Evolutionary conservation across 2,113 vertebrate genomes (phyloP), one percentile per base, ranked within the genome.

Genomic region (Entomyzon cyanotis): DNA sequence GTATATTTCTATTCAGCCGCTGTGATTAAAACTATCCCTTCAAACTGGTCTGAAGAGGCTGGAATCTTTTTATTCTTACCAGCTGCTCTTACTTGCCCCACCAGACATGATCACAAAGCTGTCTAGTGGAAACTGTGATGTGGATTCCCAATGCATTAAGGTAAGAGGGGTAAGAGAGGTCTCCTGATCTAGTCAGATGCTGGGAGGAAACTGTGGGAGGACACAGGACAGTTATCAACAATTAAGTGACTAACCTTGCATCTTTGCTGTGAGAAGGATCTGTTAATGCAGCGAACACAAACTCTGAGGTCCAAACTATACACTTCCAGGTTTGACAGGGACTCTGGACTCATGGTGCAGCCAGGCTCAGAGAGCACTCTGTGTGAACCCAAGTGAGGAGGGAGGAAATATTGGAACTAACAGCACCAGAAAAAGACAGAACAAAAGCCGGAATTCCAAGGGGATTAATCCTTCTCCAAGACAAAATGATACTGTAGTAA

Each of bases 261-360:
- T 39, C 21, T 55, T 64, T 27, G 28, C 12, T 52, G 18, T 24
- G 27, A 78, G 52, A 33, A 74, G 28, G 24, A 33, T 52, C n/a
- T 69, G 10, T 60, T 82, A 27, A 52, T 7, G 17, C 42, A 62
- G 18, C 0, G 0, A 88, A 60, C 21, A 33, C 0, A 2, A 12
- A 21, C 41, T 37, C 24, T 33, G 42, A 42, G 23, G 23, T 69
- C 70, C 47, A 88, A 78, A 5, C 7, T 16, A 15, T 4, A 5
- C 8, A 5, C 4, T 25, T 70, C 23, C n/a, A 70, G 33, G 62
- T 33, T 64, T 59, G 28, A 15, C 5, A 64, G 31, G 17, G 17
- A 12, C 15, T 22, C 41, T 14, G 39, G 13, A 46, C 46, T 62
- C 41, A 28, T 42, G 0, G 4, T 18, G 22, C 42, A 64, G 37